Evolutionary conservation across 2,888 invertebrate species (phyloP), one percentile per base, ranked within the genome.

Genomic region (Oeneis ivallda): DNA sequence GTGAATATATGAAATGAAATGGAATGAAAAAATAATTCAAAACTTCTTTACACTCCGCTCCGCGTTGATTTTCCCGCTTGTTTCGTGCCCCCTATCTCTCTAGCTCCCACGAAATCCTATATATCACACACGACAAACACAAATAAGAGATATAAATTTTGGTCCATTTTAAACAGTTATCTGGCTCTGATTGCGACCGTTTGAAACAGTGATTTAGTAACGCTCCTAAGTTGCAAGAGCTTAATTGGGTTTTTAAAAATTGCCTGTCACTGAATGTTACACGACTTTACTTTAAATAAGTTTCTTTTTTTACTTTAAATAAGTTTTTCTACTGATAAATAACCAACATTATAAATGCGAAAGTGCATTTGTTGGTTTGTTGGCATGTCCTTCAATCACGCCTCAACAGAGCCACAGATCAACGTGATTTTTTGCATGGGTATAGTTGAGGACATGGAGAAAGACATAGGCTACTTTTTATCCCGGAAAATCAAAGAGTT

Each of bases 81-180:
- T 32, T 34, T 43, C 43, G 53, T 62, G 50, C 7, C 62, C 45
- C 43, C 45, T n/a, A 61, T 9, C 32, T 17, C 43, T 15, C 62
- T n/a, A 71, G 72, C 72, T 74, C 69, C 71, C 71, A 68, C 72
- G 71, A 73, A 71, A 69, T 71, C 67, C 71, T 71, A 75, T 73
- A 74, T 75, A 74, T 74, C 72, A 69, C 72, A 68, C 70, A 69
- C 71, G 78, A 76, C 77, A 75, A 72, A 74, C 74, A 78, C 78
- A 79, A 79, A 77, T 79, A 73, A 72, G 68, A 66, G 72, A 69
- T 71, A 76, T 78, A 76, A 74, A 78, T 79, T 74, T 73, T 69
- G 69, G 70, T 72, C 73, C 75, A 73, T 74, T 76, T 75, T 71
- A 73, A 75, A 75, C 75, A 70, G 70, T 72, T 72, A 72, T 75